Evolutionary conservation across 2,888 invertebrate species (phyloP), one percentile per base, ranked within the genome.

Genomic region (Cylloceria caligata): DNA sequence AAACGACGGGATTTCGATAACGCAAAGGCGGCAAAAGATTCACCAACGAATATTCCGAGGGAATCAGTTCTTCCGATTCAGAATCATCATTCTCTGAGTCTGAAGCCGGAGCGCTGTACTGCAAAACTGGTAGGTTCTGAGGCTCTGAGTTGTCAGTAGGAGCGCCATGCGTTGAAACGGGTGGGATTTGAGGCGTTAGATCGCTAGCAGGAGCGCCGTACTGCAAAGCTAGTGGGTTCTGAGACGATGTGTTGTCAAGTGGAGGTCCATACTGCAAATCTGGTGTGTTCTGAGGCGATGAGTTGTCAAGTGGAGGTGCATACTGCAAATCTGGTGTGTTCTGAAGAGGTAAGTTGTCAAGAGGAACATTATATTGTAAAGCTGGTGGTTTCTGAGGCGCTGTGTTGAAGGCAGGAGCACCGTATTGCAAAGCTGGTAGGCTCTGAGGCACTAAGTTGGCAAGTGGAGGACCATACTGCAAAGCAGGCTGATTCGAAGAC

Each of bases 1-100:
- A 69, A n/a, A 55, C 69, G 3, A 39, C 39, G 27, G 9, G 55
- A 19, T 16, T 36, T 13, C 69, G 36, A 27, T 69, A 39, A 39
- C 55, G 69, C 55, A 69, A 55, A n/a, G 52, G 39, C 9, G 55
- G 52, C 27, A 55, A 69, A 9, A 27, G 69, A 19, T 34, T 39
- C 24, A 69, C n/a, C 16, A 24, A 39, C 13, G 55, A 21, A 24
- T 36, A 69, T 24, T 55, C 69, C 52, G 69, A 69, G 4, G 55
- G 39, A 24, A 55, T 9, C 30, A 24, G 34, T 16, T 9, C 16
- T 13, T 49, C 21, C 7, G 19, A 7, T 13, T 27, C 21, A 13
- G 55, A 13, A 2, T 39, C 11, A 13, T 7, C 13, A 13, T 27
- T 3, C n/a, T 13, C 27, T 19, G 52, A 52, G 13, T 24, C 21